Percentiles rank a stretch among this genome's conserved stretches.
phyloP scores from a whole-genome alignment of 2,888 invertebrate genomes.

The Scelioninae gen. 1 region DNA sequence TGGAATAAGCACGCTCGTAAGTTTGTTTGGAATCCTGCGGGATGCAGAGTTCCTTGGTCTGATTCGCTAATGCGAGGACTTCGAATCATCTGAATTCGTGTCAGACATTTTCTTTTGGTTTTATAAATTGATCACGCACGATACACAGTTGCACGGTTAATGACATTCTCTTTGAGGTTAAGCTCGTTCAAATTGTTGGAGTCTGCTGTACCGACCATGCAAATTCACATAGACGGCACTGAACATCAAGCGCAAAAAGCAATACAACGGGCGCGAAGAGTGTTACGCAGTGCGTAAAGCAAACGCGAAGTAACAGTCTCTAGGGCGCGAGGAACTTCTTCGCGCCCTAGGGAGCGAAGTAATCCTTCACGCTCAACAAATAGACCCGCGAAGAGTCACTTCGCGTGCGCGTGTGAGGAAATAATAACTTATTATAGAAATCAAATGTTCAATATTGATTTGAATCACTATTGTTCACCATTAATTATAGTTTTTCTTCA shows the following conservation, averaged over 20 bases:
- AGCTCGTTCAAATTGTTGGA: constrained; percentile 1
- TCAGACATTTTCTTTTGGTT: constrained; percentile 27
- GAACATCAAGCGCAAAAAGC: constrained; percentile 16
- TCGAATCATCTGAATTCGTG: constrained; percentile 25
- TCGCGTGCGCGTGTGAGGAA: constrained; percentile 30
- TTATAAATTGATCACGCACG: constrained; percentile 23
- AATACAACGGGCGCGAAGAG: constrained; percentile 28
- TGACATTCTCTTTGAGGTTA: constrained; percentile 21
- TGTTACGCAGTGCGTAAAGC: constrained; percentile 37
- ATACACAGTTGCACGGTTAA: constrained; percentile 22
- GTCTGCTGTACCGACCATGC: constrained; percentile 21
- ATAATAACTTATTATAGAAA: too few species aligned
- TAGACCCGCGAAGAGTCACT: constrained; percentile 33
- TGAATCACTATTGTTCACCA: too few species aligned
- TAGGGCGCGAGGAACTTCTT: constrained; percentile 31
- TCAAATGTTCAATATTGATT: too few species aligned
- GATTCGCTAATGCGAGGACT: constrained; percentile 26
- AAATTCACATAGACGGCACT: constrained; percentile 17
- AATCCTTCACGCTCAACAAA: constrained; percentile 13
- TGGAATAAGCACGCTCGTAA: constrained; percentile 16
- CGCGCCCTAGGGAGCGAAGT: constrained; percentile 31
- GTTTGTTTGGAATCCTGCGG: constrained; percentile 26
- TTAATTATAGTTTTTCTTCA: too few species aligned
- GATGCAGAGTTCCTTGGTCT: constrained; percentile 32
- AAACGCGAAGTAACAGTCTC: constrained; percentile 24